Evolutionary conservation across 2,113 vertebrate genomes (phyloP).

Genomic region (Dipodomys spectabilis): DNA sequence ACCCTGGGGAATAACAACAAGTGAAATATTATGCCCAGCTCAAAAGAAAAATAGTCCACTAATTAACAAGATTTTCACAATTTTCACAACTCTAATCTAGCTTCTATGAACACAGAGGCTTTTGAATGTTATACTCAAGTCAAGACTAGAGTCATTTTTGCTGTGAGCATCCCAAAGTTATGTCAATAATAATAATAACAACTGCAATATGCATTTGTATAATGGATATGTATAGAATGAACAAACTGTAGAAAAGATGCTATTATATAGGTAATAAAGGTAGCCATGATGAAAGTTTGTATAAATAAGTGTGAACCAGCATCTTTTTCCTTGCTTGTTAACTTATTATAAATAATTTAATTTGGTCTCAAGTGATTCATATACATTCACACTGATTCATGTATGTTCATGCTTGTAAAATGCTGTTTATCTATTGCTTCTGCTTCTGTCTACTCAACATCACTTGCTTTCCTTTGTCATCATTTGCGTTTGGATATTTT

Average conservation of each 20-base stretch:
- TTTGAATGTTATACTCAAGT: conserved; percentile 9
- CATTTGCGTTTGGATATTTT: background rate
- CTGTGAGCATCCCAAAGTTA: background rate
- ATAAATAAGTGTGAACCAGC: conserved; percentile 13
- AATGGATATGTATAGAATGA: background rate
- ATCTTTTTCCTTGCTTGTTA: conserved; percentile 16
- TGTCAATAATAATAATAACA: background rate
- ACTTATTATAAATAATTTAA: conserved; percentile 46
- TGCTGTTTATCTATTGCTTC: conserved; percentile 6
- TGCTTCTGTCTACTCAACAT: background rate
- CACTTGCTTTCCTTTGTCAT: background rate
- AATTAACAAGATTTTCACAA: conserved; percentile 52
- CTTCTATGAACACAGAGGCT: background rate
- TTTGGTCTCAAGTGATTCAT: conserved; percentile 24
- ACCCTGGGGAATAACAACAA: conserved; percentile 13
- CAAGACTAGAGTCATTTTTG: background rate
- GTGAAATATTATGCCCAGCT: background rate
- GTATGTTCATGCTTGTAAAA: conserved; percentile 42
- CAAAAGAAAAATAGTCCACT: background rate
- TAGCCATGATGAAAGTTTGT: conserved; percentile 27
- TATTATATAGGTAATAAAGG: background rate
- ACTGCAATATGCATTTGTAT: background rate
- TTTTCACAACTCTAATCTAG: background rate
- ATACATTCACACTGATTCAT: background rate
- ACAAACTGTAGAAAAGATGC: background rate